phyloP scores from a whole-genome alignment of 2,113 vertebrate genomes.

The Aythya baeri region DNA sequence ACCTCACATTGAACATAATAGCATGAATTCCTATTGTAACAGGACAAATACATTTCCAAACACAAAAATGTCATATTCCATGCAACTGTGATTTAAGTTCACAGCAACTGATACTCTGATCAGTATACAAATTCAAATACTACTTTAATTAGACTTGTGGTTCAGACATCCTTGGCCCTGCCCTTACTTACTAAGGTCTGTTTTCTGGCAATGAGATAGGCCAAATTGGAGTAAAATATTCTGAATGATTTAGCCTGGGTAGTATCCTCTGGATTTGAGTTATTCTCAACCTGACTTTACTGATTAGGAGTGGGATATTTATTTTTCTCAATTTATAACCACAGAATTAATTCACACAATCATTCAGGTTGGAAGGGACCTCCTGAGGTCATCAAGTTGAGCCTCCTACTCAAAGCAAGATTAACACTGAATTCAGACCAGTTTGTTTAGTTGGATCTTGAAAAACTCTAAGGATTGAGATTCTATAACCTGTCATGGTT shows the following conservation, averaged over 20 bases:
- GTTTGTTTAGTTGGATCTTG: background rate
- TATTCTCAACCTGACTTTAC: background rate
- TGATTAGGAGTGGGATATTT: conserved; percentile 58
- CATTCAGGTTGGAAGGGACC: conserved; percentile 1
- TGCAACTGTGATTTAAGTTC: conserved; percentile 28
- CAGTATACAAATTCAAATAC: conserved; percentile 43
- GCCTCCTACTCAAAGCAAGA: conserved; percentile 6
- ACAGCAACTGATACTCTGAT: conserved; percentile 37
- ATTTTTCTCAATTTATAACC: conserved; percentile 61
- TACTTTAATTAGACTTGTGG: conserved; percentile 61
- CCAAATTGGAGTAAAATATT: conserved; percentile 61
- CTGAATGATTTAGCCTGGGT: conserved; percentile 41
- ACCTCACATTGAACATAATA: background rate
- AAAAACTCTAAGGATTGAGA: background rate
- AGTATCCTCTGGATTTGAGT: conserved; percentile 48
- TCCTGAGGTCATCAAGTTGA: background rate
- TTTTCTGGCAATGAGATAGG: conserved; percentile 45
- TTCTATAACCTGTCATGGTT: background rate
- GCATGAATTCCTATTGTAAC: background rate
- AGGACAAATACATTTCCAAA: background rate
- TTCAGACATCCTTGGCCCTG: conserved; percentile 33
- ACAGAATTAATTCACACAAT: conserved; percentile 56
- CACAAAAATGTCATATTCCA: background rate
- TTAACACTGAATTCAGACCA: conserved; percentile 24
- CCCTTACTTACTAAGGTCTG: conserved; percentile 52